phyloP scores from a whole-genome alignment of 2,797 vertebrate species.

The Chloroceryle amazona region DNA sequence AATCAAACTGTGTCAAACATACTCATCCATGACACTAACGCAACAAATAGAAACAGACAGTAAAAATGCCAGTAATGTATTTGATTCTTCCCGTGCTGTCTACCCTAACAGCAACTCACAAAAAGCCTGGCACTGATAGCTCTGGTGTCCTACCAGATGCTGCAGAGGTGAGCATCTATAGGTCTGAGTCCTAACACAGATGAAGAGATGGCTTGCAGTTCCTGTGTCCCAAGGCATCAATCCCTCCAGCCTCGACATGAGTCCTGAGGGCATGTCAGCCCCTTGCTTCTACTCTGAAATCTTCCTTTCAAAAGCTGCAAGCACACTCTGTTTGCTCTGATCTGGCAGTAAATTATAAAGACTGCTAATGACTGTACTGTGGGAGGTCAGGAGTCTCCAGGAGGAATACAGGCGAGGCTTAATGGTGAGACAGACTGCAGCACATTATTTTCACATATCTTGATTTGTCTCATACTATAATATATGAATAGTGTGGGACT shows the following conservation, averaged over 20 bases:
- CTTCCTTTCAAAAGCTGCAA: background rate
- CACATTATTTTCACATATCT: background rate
- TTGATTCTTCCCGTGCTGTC: background rate
- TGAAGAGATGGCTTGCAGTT: background rate
- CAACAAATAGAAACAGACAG: background rate
- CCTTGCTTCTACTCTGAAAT: background rate
- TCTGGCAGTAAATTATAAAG: background rate
- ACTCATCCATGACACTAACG: background rate
- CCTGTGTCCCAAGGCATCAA: background rate
- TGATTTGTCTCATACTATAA: background rate
- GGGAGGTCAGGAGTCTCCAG: background rate
- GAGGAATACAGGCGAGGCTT: background rate
- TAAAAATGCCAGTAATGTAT: background rate
- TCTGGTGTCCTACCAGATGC: background rate
- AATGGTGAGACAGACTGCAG: background rate
- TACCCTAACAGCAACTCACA: background rate
- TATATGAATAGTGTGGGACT: background rate
- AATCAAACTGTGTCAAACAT: too few relatives aligned
- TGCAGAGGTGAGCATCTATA: background rate
- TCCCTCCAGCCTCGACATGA: accelerated
- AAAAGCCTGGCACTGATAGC: background rate
- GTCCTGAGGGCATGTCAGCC: background rate
- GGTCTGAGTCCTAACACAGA: background rate
- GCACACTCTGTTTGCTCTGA: background rate
- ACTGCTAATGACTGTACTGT: background rate